A percentile compares a stretch with the other conserved stretches of the same genome.
These are phyloP conservation scores for Caenorhabditis briggsae DNA, from an alignment of 1,140 invertebrate genomes.

Conservation along the genomic window DNA sequence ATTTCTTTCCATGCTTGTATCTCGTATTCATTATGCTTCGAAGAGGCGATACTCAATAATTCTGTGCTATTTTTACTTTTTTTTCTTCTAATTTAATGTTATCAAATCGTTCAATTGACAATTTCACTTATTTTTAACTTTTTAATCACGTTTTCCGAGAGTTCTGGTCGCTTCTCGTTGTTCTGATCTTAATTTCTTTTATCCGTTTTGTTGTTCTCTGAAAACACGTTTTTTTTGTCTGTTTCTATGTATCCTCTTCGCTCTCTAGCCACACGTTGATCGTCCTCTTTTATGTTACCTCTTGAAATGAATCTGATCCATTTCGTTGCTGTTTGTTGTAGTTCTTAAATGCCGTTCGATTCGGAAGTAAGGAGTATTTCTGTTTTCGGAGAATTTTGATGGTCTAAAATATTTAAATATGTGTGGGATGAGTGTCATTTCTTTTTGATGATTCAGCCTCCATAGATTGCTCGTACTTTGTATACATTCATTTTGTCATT, in stretches of 20 bases:
- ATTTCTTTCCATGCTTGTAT: not conserved
- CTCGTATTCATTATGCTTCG: not conserved
- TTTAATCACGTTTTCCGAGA: not conserved
- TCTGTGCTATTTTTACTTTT: constrained; percentile 2
- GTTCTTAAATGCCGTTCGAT: constrained; percentile 9
- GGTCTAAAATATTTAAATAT: too few relatives aligned
- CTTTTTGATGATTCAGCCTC: too few relatives aligned
- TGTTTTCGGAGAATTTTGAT: not conserved
- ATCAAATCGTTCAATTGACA: not conserved
- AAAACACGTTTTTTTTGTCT: not conserved
- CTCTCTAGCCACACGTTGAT: constrained; percentile 11
- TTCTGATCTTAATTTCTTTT: not conserved
- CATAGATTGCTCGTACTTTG: not conserved
- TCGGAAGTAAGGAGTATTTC: constrained; percentile 16
- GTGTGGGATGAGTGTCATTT: too few relatives aligned
- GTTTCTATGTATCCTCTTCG: not conserved
- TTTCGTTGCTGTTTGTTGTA: not conserved
- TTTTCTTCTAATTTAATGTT: not conserved
- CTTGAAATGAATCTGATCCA: not conserved
- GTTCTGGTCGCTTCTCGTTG: constrained; percentile 3
- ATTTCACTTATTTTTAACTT: not conserved
- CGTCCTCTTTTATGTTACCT: not conserved
- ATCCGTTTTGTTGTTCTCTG: not conserved
- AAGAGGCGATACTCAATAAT: constrained; percentile 3
- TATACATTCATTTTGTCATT: not conserved